Percentiles rank a stretch among this genome's conserved stretches.
Conservation (phyloP, 2,113 vertebrate species). For the Ovis aries region ARS-UI_Ramb_v3.0 NC_056063.1:72757001-72757500, state of each 20-base stretch:
- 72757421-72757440: neutral
- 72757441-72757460: rapidly evolving
- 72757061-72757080: neutral
- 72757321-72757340: neutral
- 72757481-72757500: neutral
- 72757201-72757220: conserved; percentile 14
- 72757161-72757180: neutral
- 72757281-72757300: conserved; percentile 47
- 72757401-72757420: neutral
- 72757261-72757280: conserved; percentile 32
- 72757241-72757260: neutral
- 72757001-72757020: neutral
- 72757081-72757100: neutral
- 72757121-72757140: neutral
- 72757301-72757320: conserved; percentile 39
- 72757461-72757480: neutral
- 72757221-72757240: conserved; percentile 17
- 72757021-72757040: neutral
- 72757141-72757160: neutral
- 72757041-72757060: neutral
- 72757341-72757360: conserved; percentile 50
- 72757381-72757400: conserved; percentile 20
- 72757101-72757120: neutral
- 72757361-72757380: neutral
- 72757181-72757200: neutral